Evolutionary conservation across 2,113 vertebrate species (phyloP), one percentile per base, ranked within the genome.

Genomic region (Melanerpes formicivorus): DNA sequence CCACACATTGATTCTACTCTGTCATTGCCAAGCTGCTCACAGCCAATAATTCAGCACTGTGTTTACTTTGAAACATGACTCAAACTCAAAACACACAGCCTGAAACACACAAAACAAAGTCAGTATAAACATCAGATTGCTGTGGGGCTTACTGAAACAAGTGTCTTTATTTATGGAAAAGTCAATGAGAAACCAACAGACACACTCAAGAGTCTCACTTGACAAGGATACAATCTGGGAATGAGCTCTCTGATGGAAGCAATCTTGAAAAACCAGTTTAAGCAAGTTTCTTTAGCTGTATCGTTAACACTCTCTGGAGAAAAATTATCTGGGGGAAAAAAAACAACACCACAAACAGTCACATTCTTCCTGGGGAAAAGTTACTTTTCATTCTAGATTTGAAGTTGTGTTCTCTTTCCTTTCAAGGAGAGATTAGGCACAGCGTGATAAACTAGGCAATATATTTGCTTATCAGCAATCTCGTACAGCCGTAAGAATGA

Each of bases 241-340:
- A 99, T 98, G 74, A 99, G 99, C 90, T 99, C 99, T 96, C 99
- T 98, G 96, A 99, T 99, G 87, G 99, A 99, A 90, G 99, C 99
- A 67, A 99, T 99, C 97, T 99, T 99, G 97, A 99, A 99, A 97
- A 99, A 99, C 99, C 99, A 99, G 97, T 99, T 99, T 67, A 99
- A 98, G 78, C 99, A 99, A 7, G 99, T 99, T 97, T 99, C 99
- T 93, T 99, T 99, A 50, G 99, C 99, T 0, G 98, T 99, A 96
- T 99, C 99, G 0, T 98, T 99, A 66, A 99, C 98, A 19, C 98
- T 97, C 17, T 99, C 99, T 14, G 98, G 98, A 63, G 98, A 98
- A 95, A 99, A 99, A 32, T 98, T 97, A 85, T 99, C 99, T 99
- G 97, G 37, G 69, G 48, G 48, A 81, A 56, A 55, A 85, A 56